A percentile compares a stretch with the other conserved stretches of the same genome.
phyloP scores from a whole-genome alignment of 1,140 invertebrate genomes.

The Bombus breviceps region DNA sequence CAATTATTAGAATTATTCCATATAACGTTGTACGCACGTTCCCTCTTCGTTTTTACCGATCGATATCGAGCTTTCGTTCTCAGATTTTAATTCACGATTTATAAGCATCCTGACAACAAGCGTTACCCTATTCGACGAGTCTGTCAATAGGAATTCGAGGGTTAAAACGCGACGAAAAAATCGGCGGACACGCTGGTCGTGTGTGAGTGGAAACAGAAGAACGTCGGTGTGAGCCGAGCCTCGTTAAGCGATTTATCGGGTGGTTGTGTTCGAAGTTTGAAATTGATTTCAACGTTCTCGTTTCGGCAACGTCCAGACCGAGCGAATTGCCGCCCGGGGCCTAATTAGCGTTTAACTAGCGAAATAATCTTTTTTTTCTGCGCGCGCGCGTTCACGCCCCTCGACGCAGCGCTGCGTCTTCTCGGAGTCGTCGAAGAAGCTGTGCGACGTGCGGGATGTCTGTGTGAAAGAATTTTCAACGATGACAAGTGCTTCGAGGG shows the following conservation, averaged over 20 bases:
- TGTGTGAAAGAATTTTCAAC: background rate
- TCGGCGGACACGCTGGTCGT: background rate
- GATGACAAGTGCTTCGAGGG: background rate
- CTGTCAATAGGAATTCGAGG: no score
- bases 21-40: no score
- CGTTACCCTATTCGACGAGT: no score
- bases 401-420: constrained; percentile 12
- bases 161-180: background rate
- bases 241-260: constrained; percentile 24
- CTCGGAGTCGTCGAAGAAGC: constrained; percentile 21
- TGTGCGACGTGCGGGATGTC: background rate
- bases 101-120: no score
- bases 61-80: no score
- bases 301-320: constrained; percentile 35
- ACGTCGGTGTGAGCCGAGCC: background rate
- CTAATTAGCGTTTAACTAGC: constrained; percentile 68
- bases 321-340: constrained; percentile 46
- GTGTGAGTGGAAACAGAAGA: background rate
- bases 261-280: background rate
- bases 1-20: background rate
- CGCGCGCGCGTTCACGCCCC: constrained; percentile 51
- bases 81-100: no score
- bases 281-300: constrained; percentile 20
- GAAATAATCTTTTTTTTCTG: constrained; percentile 58
- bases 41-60: no score